Conservation (phyloP, 2,113 vertebrate genomes). For the Festucalex cinctus region DNA sequence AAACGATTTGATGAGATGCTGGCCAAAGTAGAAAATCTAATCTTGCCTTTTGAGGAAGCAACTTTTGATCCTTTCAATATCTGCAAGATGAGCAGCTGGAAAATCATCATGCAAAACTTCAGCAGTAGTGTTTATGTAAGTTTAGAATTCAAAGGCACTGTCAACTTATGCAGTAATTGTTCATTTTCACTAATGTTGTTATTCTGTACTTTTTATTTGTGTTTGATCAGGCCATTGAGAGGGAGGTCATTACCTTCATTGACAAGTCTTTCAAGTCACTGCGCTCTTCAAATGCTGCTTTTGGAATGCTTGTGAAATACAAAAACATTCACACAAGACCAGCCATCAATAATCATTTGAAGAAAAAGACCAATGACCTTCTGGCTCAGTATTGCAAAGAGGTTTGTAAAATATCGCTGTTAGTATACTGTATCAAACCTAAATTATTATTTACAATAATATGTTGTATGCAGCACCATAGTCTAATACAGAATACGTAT, state of each 20-base stretch:
- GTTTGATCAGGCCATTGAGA: conserved; percentile 81
- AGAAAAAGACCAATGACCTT: conserved; percentile 84
- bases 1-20: conserved; percentile 78
- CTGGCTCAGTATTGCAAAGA: conserved; percentile 87
- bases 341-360: conserved; percentile 82
- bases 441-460: too few relatives aligned
- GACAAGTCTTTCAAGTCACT: conserved; percentile 86
- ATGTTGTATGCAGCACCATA: too few relatives aligned
- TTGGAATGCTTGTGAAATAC: conserved; percentile 88
- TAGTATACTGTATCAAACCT: neutral
- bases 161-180: neutral
- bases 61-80: conserved; percentile 83
- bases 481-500: too few relatives aligned
- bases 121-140: conserved; percentile 77
- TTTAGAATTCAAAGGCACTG: conserved; percentile 1
- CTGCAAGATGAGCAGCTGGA: conserved; percentile 76
- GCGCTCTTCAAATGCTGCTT: conserved; percentile 85
- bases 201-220: neutral
- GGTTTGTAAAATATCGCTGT: conserved; percentile 63
- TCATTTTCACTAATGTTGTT: neutral
- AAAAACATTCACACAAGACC: conserved; percentile 80
- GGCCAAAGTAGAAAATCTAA: conserved; percentile 75
- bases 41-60: conserved; percentile 75
- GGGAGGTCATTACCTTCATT: conserved; percentile 82
- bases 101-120: conserved; percentile 80